Percentiles rank a stretch among this genome's conserved stretches.
These are phyloP conservation scores for Scaptomyza graminum DNA, from an alignment of 1,140 invertebrate genomes.

Conservation along the genomic window DNA sequence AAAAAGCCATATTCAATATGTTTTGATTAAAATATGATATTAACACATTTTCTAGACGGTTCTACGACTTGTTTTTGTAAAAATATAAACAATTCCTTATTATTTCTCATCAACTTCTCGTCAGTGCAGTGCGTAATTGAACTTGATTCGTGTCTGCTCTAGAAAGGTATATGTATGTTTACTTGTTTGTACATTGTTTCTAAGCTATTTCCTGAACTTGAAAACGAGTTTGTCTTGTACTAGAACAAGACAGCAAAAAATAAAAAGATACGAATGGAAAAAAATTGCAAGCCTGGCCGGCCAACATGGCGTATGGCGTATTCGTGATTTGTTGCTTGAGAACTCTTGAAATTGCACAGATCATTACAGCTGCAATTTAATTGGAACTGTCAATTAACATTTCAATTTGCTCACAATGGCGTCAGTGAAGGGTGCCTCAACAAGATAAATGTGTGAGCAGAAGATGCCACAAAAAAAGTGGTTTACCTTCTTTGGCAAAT, in stretches of 20 bases:
- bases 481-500: conserved; percentile 69
- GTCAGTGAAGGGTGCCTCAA: conserved; percentile 54
- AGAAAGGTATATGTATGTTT: conserved; percentile 34
- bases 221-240: conserved; percentile 63
- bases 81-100: background rate
- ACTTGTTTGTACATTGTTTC: conserved; percentile 28
- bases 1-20: background rate
- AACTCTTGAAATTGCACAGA: conserved; percentile 69
- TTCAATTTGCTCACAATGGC: conserved; percentile 16
- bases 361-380: conserved; percentile 64
- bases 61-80: background rate
- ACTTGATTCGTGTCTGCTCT: conserved; percentile 45
- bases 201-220: conserved; percentile 79
- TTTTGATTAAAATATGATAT: background rate
- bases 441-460: conserved; percentile 9
- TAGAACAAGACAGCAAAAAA: conserved; percentile 41
- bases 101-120: conserved; percentile 12
- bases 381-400: conserved; percentile 51
- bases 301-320: conserved; percentile 66
- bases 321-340: conserved; percentile 49
- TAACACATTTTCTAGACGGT: background rate
- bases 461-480: conserved; percentile 70
- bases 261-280: conserved; percentile 2
- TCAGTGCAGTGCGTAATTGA: conserved; percentile 32
- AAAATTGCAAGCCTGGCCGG: conserved; percentile 21